Evolutionary conservation across 1,140 invertebrate species (phyloP).

Genomic region (Asbolus verrucosus): DNA sequence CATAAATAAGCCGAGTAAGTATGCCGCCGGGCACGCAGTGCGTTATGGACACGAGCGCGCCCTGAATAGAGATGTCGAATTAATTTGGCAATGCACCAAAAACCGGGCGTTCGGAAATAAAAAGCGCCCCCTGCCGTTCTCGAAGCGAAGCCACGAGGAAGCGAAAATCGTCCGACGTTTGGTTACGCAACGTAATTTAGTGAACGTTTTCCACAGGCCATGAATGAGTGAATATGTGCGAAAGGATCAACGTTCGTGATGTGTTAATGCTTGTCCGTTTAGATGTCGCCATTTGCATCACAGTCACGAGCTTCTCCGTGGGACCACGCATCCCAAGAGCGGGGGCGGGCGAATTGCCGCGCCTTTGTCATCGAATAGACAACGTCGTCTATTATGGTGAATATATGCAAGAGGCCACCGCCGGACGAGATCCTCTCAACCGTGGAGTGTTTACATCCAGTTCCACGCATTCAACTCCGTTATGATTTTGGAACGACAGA

Average conservation of each 20-base stretch:
- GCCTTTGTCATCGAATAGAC: constrained; percentile 25
- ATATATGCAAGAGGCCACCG: constrained; percentile 10
- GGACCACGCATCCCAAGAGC: constrained; percentile 8
- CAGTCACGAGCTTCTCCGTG: constrained; percentile 25
- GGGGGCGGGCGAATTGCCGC: constrained; percentile 16
- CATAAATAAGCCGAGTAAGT: constrained; percentile 19
- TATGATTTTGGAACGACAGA: not conserved
- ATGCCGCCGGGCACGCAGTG: constrained; percentile 7
- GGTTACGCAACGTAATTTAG: too few species aligned
- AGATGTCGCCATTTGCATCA: constrained; percentile 27
- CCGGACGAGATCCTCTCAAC: not conserved
- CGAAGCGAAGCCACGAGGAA: too few species aligned
- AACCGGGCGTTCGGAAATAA: too few species aligned
- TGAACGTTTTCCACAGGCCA: too few species aligned
- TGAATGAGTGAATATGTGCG: not conserved
- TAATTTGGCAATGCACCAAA: constrained; percentile 4
- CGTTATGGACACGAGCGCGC: constrained; percentile 19
- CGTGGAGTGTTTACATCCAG: constrained; percentile 7
- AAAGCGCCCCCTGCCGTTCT: too few species aligned
- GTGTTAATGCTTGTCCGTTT: not conserved
- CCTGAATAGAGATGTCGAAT: constrained; percentile 23
- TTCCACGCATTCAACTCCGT: constrained; percentile 12
- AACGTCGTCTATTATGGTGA: constrained; percentile 4
- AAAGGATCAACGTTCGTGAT: constrained; percentile 17
- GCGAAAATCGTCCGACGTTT: too few species aligned